Conservation (phyloP, 2,113 vertebrate genomes). For the Pipa parva region DNA sequence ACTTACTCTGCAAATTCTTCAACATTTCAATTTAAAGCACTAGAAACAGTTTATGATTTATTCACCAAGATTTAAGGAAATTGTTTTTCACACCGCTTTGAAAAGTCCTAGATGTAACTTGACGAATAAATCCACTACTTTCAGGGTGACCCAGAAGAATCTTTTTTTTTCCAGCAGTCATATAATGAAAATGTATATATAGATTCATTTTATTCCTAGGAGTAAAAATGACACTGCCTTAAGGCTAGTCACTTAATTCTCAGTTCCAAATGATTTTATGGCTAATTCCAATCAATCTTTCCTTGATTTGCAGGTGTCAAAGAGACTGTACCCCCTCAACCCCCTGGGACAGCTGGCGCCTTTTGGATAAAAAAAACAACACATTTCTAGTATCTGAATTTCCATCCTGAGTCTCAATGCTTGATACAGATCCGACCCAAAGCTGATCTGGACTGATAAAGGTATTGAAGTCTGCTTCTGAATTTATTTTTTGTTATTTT, state of each 20-base stretch:
- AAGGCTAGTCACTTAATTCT: slow-evolving; percentile 24
- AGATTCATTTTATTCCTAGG: slow-evolving; percentile 18
- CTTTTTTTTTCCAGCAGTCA: background rate
- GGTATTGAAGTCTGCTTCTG: too few species aligned
- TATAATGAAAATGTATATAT: slow-evolving; percentile 20
- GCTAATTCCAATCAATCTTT: slow-evolving; percentile 25
- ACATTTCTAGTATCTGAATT: background rate
- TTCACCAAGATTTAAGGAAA: too few species aligned
- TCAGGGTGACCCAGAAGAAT: slow-evolving; percentile 24
- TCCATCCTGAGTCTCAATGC: slow-evolving; percentile 17
- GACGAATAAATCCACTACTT: slow-evolving; percentile 9
- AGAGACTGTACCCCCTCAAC: slow-evolving; percentile 11
- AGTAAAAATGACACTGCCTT: slow-evolving; percentile 13
- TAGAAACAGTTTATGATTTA: too few species aligned
- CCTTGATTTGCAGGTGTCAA: slow-evolving; percentile 35
- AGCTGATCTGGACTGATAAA: slow-evolving; percentile 34
- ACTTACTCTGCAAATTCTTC: too few species aligned
- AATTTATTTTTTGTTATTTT: too few species aligned
- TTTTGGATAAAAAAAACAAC: slow-evolving; percentile 18
- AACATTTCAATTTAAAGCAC: too few species aligned
- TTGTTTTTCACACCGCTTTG: too few species aligned
- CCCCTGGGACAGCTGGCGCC: background rate
- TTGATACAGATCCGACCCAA: slow-evolving; percentile 35
- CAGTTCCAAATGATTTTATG: slow-evolving; percentile 24
- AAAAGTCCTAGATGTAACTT: background rate